Evolutionary conservation across 37 sponge, comb jelly and placozoan genomes (phyloP).

Genomic region (Agelas oroides): DNA sequence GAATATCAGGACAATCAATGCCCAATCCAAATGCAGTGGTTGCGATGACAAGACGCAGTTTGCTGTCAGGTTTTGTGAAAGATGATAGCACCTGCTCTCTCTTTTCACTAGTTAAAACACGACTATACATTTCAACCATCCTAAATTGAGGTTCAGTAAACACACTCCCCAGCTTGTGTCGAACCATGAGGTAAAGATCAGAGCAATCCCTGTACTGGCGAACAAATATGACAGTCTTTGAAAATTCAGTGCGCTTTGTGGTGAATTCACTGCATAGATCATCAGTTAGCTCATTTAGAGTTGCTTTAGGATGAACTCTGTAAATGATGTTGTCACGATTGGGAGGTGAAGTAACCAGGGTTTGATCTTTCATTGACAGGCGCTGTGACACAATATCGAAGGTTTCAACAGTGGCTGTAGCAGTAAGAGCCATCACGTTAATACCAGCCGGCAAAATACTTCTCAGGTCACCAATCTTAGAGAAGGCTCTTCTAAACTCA

Average conservation of each 20-base stretch:
- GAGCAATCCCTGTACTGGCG: slow-evolving; percentile 18
- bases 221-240: slow-evolving; percentile 48
- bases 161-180: slow-evolving; percentile 11
- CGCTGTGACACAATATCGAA: no score
- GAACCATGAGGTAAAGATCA: slow-evolving; percentile 12
- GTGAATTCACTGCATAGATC: slow-evolving; percentile 2
- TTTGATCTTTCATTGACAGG: no score
- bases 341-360: no score
- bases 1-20: slow-evolving; percentile 38
- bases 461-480: no score
- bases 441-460: no score
- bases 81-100: slow-evolving; percentile 33
- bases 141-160: slow-evolving; percentile 51
- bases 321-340: background rate
- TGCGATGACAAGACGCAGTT: slow-evolving; percentile 41
- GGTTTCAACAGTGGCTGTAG: no score
- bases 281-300: background rate
- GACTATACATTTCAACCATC: slow-evolving; percentile 53
- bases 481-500: no score
- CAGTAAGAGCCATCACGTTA: no score
- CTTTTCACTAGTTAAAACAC: slow-evolving; percentile 7
- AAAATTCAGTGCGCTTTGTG: background rate
- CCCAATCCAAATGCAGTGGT: slow-evolving; percentile 70
- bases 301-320: slow-evolving; percentile 11
- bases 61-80: slow-evolving; percentile 13